These are phyloP conservation scores for Strongylocentrotus purpuratus DNA, from an alignment of 35 echinoderm and acorn worm genomes.

Conservation along the genomic window DNA sequence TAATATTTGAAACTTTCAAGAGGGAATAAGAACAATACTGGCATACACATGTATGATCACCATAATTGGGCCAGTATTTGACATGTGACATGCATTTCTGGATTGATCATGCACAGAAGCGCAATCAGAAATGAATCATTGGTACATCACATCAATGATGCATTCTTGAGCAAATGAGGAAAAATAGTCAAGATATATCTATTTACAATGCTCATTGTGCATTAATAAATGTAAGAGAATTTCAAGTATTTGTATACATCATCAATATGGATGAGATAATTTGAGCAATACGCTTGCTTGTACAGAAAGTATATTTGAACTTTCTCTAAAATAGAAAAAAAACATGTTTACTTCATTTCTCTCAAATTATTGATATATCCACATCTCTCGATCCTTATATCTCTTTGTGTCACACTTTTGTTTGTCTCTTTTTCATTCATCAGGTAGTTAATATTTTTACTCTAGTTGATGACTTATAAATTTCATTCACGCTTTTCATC, in stretches of 20 bases:
- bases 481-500: not conserved
- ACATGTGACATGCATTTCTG: not conserved
- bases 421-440: not conserved
- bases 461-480: not conserved
- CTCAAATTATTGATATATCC: not conserved
- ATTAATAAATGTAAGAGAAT: not conserved
- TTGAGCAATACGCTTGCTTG: not conserved
- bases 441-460: not conserved
- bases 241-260: not conserved
- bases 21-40: not conserved
- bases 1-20: not conserved
- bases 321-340: not conserved
- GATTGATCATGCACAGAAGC: not conserved
- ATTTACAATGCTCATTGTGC: not conserved
- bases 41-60: not conserved
- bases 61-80: not conserved
- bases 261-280: not conserved
- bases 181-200: not conserved
- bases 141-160: not conserved
- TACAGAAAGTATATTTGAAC: not conserved
- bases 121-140: not conserved
- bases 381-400: not conserved
- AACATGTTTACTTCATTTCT: not conserved
- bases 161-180: not conserved
- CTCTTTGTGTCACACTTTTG: not conserved